Evolutionary conservation across 2,797 vertebrate species (phyloP), one percentile per base, ranked within the genome.

Genomic region (Parauchenoglanis punctatus): DNA sequence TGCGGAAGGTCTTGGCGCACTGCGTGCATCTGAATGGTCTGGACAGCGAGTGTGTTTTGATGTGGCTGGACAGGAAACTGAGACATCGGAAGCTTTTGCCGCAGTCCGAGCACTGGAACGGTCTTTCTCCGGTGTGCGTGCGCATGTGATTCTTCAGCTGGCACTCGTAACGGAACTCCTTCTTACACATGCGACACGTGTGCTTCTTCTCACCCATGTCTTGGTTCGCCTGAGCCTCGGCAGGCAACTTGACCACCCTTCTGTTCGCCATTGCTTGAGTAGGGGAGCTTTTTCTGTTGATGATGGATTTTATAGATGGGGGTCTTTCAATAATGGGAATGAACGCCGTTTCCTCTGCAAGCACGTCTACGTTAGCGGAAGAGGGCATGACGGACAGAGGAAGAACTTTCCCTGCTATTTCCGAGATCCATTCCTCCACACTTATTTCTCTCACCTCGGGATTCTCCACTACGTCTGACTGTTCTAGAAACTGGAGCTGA

Each of bases 341-440:
- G 1, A 87, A 91, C 11, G 87, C 56, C 0, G 83, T 84, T 59
- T 89, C 89, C 61, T 90, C 90, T 13, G 83, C 75, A 3, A 90
- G 40, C 2, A 89, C 59, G 70, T 91, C 90, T 31, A 88, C 83
- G 10, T 89, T 81, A 82, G 54, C 54, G 13, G 88, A 67, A 81
- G 81, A 91, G 0, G 95, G 95, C 68, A 96, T 65, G 18, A 93
- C 91, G 0, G 96, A 95, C 23, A 96, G 94, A 1, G 96, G 95
- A 63, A 96, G 92, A 0, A 94, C 92, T 86, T 96, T 96, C 0
- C 93, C 91, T 52, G 95, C 95, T 5, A 96, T 95, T 89, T 96
- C 94, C 0, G 95, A 96, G 84, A 96, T 94, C 96, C 96, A 96
- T 89, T 96, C 95, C 85, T 96, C 95, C 87, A 96, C 61, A 0